Percentiles rank a stretch among this genome's conserved stretches.
Conservation (phyloP, 1,140 invertebrate genomes). For the Pseudomyrmex sp. region DNA sequence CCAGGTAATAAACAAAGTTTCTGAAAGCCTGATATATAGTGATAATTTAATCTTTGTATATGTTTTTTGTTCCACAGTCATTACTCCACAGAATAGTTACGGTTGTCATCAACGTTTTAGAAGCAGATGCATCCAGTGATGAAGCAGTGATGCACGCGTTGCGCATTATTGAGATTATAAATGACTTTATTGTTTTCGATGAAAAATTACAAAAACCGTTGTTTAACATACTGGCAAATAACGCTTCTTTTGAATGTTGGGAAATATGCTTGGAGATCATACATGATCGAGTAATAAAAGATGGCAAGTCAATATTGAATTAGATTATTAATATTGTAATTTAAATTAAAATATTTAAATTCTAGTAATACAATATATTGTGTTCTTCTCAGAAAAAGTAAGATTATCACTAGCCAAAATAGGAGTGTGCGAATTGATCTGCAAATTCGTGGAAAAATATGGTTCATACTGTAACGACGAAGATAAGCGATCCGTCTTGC, state of each 20-base stretch:
- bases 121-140: slow-evolving; percentile 82
- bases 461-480: slow-evolving; percentile 86
- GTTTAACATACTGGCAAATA: slow-evolving; percentile 74
- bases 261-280: slow-evolving; percentile 92
- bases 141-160: slow-evolving; percentile 89
- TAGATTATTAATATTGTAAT: not conserved
- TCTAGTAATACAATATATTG: not conserved
- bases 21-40: slow-evolving; percentile 25
- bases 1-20: slow-evolving; percentile 70
- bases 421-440: slow-evolving; percentile 90
- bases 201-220: slow-evolving; percentile 77
- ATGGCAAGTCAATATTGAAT: slow-evolving; percentile 85
- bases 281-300: slow-evolving; percentile 89
- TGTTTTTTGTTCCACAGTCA: slow-evolving; percentile 80
- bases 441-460: slow-evolving; percentile 91
- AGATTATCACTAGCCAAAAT: slow-evolving; percentile 91
- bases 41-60: slow-evolving; percentile 50
- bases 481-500: slow-evolving; percentile 91
- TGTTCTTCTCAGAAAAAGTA: slow-evolving; percentile 88
- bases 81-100: slow-evolving; percentile 89
- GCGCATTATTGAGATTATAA: slow-evolving; percentile 90
- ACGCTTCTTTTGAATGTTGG: slow-evolving; percentile 87
- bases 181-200: slow-evolving; percentile 85
- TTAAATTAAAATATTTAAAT: not conserved
- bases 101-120: slow-evolving; percentile 86